Evolutionary conservation across 92 coral and sea anemone species (phyloP), one percentile per base, ranked within the genome.

Genomic region (Siderastrea radians): DNA sequence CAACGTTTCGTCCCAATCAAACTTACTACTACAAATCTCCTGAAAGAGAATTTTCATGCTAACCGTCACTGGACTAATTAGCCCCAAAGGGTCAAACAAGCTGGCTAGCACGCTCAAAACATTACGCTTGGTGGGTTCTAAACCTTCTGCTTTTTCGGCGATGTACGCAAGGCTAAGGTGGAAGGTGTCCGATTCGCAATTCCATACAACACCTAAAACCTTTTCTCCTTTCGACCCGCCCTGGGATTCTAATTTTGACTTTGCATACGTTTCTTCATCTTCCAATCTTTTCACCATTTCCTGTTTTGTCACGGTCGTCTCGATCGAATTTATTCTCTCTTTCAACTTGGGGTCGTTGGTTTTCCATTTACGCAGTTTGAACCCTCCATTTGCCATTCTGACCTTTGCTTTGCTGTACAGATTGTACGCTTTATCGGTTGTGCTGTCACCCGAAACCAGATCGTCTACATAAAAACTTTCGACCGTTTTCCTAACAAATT

Each of bases 201-300:
- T 84, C 93, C 93, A 90, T 14, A 19, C 69, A 75, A 71, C 55
- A 64, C 90, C 91, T 26, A 90, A 74, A 26, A 90, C 91, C 75
- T 73, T 91, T 62, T 85, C 86, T 45, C 90, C 80, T 52, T 53
- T 74, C 14, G 81, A 9, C 47, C 38, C 38, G 38, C 38, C 38
- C 38, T 26, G 38, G 38, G 38, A 26, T 26, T 26, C 38, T 26
- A 26, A 63, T 46, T 74, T 86, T 1, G 86, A 86, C 61, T 90
- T 59, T 26, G 88, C 86, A 43, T 70, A 90, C 6, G 89, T 75
- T 45, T 86, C 74, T 64, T 79, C 84, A 49, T 90, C 90, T 58
- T 90, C 91, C 67, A 80, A 74, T 68, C 85, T 71, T 50, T 3
- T 50, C 3, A 86, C 69, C 52, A 74, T 67, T 61, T 86, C 82